Conservation (phyloP, 37 sponge, comb jelly and placozoan species). For the Axinella damicornis region DNA sequence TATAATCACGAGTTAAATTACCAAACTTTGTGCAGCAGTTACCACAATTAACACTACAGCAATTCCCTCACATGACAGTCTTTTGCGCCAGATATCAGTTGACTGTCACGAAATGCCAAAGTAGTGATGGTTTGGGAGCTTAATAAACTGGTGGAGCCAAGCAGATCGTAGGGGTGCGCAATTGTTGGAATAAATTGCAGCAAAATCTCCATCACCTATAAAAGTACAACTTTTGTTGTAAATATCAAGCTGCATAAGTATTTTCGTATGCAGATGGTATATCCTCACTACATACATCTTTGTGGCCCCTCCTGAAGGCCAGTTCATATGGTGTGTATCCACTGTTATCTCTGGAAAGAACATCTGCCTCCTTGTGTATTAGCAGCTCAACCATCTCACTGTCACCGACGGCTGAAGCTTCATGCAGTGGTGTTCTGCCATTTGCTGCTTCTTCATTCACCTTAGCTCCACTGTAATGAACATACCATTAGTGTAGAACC, state of each 20-base stretch:
- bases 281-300: slow-evolving; percentile 36
- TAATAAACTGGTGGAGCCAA: not conserved
- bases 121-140: slow-evolving; percentile 39
- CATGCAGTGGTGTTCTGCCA: slow-evolving; percentile 65
- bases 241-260: too few species aligned
- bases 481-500: too few species aligned
- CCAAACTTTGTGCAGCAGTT: too few species aligned
- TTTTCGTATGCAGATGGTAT: too few species aligned
- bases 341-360: not conserved
- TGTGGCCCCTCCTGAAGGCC: slow-evolving; percentile 54
- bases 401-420: slow-evolving; percentile 58
- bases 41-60: too few species aligned
- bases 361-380: slow-evolving; percentile 21
- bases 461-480: slow-evolving; percentile 46
- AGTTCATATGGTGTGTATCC: slow-evolving; percentile 62
- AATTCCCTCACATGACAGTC: slow-evolving; percentile 53
- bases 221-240: too few species aligned
- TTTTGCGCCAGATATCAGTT: slow-evolving; percentile 48
- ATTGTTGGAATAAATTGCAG: slow-evolving; percentile 12
- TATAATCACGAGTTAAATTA: not conserved
- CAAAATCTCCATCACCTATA: slow-evolving; percentile 37
- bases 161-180: slow-evolving; percentile 48
- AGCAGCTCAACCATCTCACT: slow-evolving; percentile 56
- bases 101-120: slow-evolving; percentile 30
- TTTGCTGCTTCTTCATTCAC: slow-evolving; percentile 20